Conservation (phyloP, 2,888 invertebrate species). For the Tiphia femorata region DNA sequence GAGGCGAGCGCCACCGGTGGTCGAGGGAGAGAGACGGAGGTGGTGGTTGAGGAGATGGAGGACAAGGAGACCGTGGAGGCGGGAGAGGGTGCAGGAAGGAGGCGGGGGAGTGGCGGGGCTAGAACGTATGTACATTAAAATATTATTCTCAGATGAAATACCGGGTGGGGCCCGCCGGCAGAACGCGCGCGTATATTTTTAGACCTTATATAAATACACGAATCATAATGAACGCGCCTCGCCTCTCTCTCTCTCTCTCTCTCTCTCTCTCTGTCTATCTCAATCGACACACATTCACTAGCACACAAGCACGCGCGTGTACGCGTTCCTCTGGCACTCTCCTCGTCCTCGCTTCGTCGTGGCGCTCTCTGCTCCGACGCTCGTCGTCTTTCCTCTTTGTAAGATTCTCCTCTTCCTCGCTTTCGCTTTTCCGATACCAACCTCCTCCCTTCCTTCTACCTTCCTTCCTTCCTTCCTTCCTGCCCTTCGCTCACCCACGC, state of each 20-base stretch:
- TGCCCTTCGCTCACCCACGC: no score
- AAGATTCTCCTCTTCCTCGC: not conserved
- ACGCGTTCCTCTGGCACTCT: not conserved
- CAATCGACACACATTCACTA: not conserved
- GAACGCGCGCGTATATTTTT: conserved; percentile 64
- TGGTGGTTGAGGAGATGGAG: conserved; percentile 15
- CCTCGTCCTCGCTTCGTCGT: not conserved
- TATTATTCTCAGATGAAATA: conserved; percentile 70
- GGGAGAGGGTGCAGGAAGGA: conserved; percentile 7
- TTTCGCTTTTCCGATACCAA: not conserved
- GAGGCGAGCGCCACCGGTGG: not conserved
- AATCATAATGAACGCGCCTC: conserved; percentile 68
- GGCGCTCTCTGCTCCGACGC: not conserved
- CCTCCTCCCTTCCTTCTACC: no score
- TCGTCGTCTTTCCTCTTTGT: not conserved
- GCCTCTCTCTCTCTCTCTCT: conserved; percentile 36
- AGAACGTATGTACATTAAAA: conserved; percentile 66
- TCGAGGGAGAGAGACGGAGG: conserved; percentile 18
- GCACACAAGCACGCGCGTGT: no score
- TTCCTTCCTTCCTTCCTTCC: no score
- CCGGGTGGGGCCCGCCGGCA: conserved; percentile 68
- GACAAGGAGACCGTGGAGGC: conserved; percentile 3
- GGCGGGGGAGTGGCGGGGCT: conserved; percentile 40
- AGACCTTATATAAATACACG: conserved; percentile 70
- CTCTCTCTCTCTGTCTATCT: not conserved